phyloP scores from a whole-genome alignment of 1,140 invertebrate genomes.

The Formica exsecta region DNA sequence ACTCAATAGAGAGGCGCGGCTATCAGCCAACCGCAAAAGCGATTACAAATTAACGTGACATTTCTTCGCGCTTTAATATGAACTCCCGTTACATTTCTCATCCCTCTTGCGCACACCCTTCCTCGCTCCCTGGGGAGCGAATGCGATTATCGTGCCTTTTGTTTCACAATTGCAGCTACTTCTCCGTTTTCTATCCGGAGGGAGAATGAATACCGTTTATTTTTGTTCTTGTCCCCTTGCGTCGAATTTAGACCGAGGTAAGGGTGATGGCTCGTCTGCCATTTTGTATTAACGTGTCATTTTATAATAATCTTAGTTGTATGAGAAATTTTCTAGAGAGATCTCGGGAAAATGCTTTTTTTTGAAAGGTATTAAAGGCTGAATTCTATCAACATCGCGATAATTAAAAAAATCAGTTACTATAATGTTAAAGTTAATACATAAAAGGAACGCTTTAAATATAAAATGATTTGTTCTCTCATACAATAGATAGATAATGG shows the following conservation, averaged over 20 bases:
- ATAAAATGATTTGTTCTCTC: background rate
- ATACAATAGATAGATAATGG: too few species aligned
- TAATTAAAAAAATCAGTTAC: background rate
- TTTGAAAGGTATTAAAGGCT: background rate
- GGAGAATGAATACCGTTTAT: slow-evolving; percentile 73
- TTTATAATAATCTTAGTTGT: slow-evolving; percentile 10
- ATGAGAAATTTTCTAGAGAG: background rate
- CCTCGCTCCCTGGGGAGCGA: slow-evolving; percentile 73
- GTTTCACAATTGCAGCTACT: slow-evolving; percentile 81
- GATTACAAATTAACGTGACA: slow-evolving; percentile 84
- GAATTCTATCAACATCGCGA: background rate
- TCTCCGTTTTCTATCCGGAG: slow-evolving; percentile 58
- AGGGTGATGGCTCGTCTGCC: slow-evolving; percentile 43
- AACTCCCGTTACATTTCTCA: slow-evolving; percentile 65
- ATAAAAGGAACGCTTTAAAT: background rate
- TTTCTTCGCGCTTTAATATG: slow-evolving; percentile 82
- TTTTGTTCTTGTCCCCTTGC: slow-evolving; percentile 73
- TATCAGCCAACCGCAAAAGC: slow-evolving; percentile 81
- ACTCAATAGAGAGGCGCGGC: slow-evolving; percentile 77
- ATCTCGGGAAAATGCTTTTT: background rate
- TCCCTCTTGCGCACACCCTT: slow-evolving; percentile 26
- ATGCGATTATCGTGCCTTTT: slow-evolving; percentile 85
- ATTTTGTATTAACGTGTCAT: slow-evolving; percentile 5
- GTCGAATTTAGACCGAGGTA: slow-evolving; percentile 36
- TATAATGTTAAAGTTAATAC: slow-evolving; percentile 3